Conservation (phyloP, 2,888 invertebrate species). For the Rhyacophila evoluta region DNA sequence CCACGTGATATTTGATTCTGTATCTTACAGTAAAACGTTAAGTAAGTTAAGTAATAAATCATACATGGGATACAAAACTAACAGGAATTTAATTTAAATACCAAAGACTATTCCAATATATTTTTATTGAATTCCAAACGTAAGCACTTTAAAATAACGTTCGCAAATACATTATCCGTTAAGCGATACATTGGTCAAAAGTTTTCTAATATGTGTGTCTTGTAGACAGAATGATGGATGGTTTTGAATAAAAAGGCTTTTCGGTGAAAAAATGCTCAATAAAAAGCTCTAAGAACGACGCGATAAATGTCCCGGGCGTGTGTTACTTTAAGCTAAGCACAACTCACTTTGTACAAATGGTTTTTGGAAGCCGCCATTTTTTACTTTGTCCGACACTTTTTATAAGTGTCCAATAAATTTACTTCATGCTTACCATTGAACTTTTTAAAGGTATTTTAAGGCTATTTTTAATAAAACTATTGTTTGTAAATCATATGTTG, state of each 20-base stretch:
- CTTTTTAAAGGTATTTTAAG: too few species aligned
- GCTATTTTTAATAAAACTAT: too few species aligned
- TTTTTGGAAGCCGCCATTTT: conserved; percentile 3
- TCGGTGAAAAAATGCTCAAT: not conserved
- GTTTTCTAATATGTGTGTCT: conserved; percentile 7
- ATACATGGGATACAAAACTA: too few species aligned
- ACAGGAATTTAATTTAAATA: too few species aligned
- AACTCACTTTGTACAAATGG: not conserved
- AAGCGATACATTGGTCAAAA: conserved; percentile 20
- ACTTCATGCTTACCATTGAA: not conserved
- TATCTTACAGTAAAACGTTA: too few species aligned
- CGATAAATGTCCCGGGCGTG: conserved; percentile 12
- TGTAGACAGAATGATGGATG: conserved; percentile 9
- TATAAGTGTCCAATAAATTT: not conserved
- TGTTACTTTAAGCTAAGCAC: conserved; percentile 19
- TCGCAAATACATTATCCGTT: not conserved
- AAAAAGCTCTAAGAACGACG: not conserved
- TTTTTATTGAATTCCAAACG: too few species aligned
- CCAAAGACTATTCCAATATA: too few species aligned
- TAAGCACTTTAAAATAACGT: too few species aligned
- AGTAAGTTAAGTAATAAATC: too few species aligned
- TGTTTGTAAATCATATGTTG: too few species aligned
- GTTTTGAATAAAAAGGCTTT: not conserved
- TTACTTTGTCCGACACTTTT: not conserved
- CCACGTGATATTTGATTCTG: too few species aligned